Conservation (phyloP, 2,797 vertebrate genomes). For the Enteromius radiatus region DNA sequence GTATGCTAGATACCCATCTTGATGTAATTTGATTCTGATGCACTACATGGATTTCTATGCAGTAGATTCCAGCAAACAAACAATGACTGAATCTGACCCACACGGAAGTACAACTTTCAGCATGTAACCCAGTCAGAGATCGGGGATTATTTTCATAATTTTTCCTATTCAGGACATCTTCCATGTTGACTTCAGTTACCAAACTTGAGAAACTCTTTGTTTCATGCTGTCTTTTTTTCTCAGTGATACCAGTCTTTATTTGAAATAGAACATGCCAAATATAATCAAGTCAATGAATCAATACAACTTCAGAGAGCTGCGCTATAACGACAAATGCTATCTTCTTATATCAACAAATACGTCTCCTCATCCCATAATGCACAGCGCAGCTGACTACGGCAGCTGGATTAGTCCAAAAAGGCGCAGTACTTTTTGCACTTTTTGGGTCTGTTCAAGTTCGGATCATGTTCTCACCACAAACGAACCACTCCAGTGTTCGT, state of each 20-base stretch:
- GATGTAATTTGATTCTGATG: conserved; percentile 56
- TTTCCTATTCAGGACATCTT: conserved; percentile 38
- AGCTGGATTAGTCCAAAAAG: too few species aligned
- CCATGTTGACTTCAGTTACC: conserved; percentile 13
- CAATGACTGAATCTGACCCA: conserved; percentile 62
- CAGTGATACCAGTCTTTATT: neutral
- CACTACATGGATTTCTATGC: conserved; percentile 19
- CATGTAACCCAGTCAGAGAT: conserved; percentile 65
- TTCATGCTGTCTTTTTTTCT: neutral
- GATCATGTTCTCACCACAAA: too few species aligned
- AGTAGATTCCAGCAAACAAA: conserved; percentile 45
- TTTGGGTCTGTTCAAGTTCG: too few species aligned
- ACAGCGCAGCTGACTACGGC: too few species aligned
- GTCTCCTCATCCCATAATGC: too few species aligned
- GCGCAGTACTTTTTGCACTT: too few species aligned
- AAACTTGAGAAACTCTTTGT: conserved; percentile 19
- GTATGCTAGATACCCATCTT: conserved; percentile 32
- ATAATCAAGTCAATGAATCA: neutral
- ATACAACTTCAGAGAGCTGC: neutral
- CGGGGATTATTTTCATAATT: conserved; percentile 46
- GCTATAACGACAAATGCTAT: too few species aligned
- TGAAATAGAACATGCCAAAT: neutral
- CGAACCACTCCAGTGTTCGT: too few species aligned
- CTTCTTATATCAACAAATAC: too few species aligned
- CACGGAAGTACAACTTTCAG: conserved; percentile 60